Evolutionary conservation across 1,140 invertebrate species (phyloP).

Genomic region (Euglossa dilemma): DNA sequence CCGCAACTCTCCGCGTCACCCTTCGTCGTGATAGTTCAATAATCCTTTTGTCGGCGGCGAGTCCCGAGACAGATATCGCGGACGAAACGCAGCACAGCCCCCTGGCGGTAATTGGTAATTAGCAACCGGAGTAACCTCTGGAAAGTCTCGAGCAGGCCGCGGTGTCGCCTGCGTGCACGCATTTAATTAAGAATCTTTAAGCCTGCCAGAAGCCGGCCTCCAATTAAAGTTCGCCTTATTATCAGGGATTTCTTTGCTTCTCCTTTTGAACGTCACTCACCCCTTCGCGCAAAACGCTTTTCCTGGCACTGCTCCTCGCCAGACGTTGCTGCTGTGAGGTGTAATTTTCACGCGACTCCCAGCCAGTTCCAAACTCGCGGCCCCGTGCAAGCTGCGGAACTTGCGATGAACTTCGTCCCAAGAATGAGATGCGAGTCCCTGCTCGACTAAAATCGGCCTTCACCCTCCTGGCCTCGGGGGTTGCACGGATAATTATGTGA

Average conservation of each 20-base stretch:
- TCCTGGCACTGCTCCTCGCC: conserved; percentile 5
- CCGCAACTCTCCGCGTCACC: too few species aligned
- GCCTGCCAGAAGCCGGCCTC: not conserved
- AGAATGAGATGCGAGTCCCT: conserved; percentile 3
- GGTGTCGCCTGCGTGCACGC: not conserved
- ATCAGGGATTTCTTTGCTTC: not conserved
- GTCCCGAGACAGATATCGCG: too few species aligned
- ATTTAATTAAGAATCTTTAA: conserved; percentile 30
- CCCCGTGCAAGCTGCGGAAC: not conserved
- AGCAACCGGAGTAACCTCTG: not conserved
- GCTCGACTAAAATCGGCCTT: conserved; percentile 1
- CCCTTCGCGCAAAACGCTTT: conserved; percentile 9
- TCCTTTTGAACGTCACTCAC: not conserved
- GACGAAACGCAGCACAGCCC: not conserved
- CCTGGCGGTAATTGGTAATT: not conserved
- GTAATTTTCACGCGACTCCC: conserved; percentile 52
- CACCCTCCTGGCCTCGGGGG: not conserved
- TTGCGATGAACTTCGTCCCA: not conserved
- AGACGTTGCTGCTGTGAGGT: conserved; percentile 43
- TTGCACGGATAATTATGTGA: conserved; percentile 31
- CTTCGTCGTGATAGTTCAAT: too few species aligned
- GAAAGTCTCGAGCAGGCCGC: not conserved
- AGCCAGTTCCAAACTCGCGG: conserved; percentile 30
- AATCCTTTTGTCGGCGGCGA: too few species aligned
- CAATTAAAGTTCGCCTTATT: conserved; percentile 37